Evolutionary conservation across 2,888 invertebrate genomes (phyloP), one percentile per base, ranked within the genome.

Genomic region (Hypercompe scribonia): DNA sequence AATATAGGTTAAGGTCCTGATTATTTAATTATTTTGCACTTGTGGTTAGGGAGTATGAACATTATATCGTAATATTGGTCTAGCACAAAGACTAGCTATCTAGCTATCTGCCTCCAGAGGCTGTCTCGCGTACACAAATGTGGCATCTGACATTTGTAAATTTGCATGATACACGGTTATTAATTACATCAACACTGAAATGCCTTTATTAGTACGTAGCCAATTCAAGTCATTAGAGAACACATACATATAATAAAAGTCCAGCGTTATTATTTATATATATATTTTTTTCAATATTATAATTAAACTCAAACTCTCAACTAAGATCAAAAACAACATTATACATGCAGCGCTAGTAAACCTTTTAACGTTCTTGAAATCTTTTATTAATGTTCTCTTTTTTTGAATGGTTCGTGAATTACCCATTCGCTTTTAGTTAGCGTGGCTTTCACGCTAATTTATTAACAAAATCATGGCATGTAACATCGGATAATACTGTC

Each of bases 91-190:
- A 7, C 39, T 5, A 21, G 21, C 21, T 63, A 63, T 68, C 31
- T 46, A n/a, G n/a, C 18, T 13, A 42, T 42, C 15, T 3, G 24
- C 34, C 68, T 50, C 63, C 24, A 68, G 75, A 68, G 74, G 42
- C n/a, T 54, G 70, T 65, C n/a, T n/a, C 39, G 13, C 11, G 24
- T 36, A 68, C 64, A 46, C 46, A 63, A 69, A 70, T 75, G 36
- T 64, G 18, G 73, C 73, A 76, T 31, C 67, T 34, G 39, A 76
- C 80, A 70, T 70, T 76, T 46, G 72, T 73, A 73, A 70, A 82
- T 82, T 82, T 82, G 82, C 82, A 82, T 84, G 76, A 54, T 78
- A 81, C 82, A 84, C 21, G 68, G 75, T 74, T 83, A 84, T 84
- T 81, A 83, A 82, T 82, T 79, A 80, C 66, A 72, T 65, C 74